These are phyloP conservation scores for Ferrisia virgata DNA, from an alignment of 2,888 invertebrate species.

Conservation along the genomic window DNA sequence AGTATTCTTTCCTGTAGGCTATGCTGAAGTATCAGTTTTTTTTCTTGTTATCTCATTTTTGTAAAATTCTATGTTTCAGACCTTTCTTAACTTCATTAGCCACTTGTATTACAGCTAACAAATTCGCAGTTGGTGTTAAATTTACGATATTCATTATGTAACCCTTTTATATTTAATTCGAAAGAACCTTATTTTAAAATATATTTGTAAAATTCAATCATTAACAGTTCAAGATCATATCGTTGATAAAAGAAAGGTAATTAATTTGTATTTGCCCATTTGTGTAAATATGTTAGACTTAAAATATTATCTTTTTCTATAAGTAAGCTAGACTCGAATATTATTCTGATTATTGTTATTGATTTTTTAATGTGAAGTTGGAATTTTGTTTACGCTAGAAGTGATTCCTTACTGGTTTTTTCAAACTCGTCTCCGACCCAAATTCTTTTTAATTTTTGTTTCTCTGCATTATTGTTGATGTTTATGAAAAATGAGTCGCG, in stretches of 20 bases:
- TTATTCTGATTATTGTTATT: neutral
- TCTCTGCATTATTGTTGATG: neutral
- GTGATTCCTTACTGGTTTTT: neutral
- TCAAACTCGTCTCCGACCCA: neutral
- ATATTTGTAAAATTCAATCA: slow-evolving; percentile 5
- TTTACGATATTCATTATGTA: slow-evolving; percentile 33
- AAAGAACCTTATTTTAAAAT: neutral
- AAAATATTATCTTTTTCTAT: neutral
- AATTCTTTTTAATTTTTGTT: neutral
- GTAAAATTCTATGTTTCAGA: neutral
- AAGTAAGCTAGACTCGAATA: neutral
- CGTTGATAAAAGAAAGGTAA: neutral
- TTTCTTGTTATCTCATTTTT: neutral
- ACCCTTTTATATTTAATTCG: slow-evolving; percentile 21
- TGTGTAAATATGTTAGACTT: neutral
- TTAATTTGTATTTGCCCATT: neutral
- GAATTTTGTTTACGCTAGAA: neutral
- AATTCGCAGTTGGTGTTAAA: slow-evolving; percentile 30
- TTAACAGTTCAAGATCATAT: slow-evolving; percentile 5
- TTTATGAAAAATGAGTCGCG: neutral
- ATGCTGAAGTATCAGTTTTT: too few species aligned
- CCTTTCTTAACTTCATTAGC: slow-evolving; percentile 37
- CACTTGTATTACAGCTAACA: slow-evolving; percentile 22
- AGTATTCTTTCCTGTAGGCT: too few species aligned
- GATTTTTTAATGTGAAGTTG: neutral